Evolutionary conservation across 2,113 vertebrate species (phyloP), one percentile per base, ranked within the genome.

Genomic region (Pseudolaguvia tuberculata): DNA sequence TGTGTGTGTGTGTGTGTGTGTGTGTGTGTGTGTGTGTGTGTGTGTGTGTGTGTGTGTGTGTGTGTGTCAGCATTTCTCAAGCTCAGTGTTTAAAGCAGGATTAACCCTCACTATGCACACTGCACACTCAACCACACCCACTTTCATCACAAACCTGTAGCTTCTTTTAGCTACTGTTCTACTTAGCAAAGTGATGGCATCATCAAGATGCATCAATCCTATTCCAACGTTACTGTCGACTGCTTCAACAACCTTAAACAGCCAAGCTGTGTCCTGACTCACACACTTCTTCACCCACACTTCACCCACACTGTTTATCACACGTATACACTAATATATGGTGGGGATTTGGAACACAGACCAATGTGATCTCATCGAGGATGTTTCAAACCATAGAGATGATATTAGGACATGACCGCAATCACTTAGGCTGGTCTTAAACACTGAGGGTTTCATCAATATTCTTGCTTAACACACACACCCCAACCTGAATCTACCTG

Each of bases 51-150:
- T 62, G 59, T 62, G 21, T 65, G 62, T 68, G 42, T 27, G 42
- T 65, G 62, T 65, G 45, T 67, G 23, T 67, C 29, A 51, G 13
- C 21, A 66, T 48, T 48, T 66, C 62, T 66, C 62, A 66, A 48
- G 48, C 66, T 68, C 48, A 52, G 27, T 8, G 29, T 53, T 70
- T 70, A 50, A 69, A 69, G 67, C 67, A 53, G 50, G 67, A 69
- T 69, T 69, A 69, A 69, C 63, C 45, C 23, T 50, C 23, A 23
- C 23, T 13, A 67, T 53, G 12, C 29, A 70, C 27, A 53, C 50
- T 70, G 67, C 48, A 70, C 50, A 53, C 23, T 69, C 48, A 69
- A 27, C 67, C 50, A 53, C 67, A n/a, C 67, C 50, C 13, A 2
- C 9, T 29, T 17, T 25, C 65, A 50, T 67, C n/a, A 15, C 25